Conservation (phyloP, 2,113 vertebrate species). For the Bubo blakistoni region DNA sequence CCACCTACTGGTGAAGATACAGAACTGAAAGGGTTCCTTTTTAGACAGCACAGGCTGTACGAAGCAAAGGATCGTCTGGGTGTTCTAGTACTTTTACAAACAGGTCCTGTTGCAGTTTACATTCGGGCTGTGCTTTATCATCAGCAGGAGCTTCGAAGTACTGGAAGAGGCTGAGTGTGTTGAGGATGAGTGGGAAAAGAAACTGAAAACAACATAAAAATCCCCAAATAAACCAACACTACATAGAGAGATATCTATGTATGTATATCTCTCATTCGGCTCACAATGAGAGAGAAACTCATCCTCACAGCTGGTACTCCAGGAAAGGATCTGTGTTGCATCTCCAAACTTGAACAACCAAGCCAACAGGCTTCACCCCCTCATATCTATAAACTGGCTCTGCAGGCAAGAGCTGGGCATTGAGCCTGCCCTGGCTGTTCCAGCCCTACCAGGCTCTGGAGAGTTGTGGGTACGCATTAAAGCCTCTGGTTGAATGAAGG, state of each 20-base stretch:
- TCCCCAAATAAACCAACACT: accelerated
- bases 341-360: background rate
- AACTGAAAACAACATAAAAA: background rate
- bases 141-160: background rate
- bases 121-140: background rate
- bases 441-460: background rate
- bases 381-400: background rate
- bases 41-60: background rate
- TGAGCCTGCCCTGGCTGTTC: background rate
- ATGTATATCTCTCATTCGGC: accelerated
- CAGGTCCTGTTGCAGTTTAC: background rate
- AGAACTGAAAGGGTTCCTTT: background rate
- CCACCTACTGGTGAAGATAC: slow-evolving; percentile 30
- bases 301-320: background rate
- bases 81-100: background rate
- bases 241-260: accelerated
- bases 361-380: background rate
- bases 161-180: background rate
- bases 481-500: background rate
- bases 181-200: background rate
- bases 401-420: background rate
- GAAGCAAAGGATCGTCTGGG: too few species aligned
- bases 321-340: too few species aligned
- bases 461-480: background rate
- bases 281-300: background rate